A percentile compares a stretch with the other conserved stretches of the same genome.
These are phyloP conservation scores for Melanotaenia trifasciata DNA, from an alignment of 2,797 vertebrate species.

Conservation along the genomic window DNA sequence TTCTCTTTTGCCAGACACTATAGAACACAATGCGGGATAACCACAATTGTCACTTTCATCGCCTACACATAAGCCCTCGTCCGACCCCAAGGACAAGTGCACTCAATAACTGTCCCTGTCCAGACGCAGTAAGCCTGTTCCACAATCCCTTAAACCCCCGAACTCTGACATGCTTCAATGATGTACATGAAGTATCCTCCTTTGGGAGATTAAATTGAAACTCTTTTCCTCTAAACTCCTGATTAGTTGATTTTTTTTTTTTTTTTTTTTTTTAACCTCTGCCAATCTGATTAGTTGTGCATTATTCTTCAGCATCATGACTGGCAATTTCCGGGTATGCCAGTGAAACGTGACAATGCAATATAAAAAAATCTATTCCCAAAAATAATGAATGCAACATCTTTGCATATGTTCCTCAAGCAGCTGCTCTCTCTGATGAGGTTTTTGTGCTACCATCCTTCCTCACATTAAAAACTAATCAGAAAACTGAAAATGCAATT, in stretches of 20 bases:
- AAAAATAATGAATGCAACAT: conserved; percentile 45
- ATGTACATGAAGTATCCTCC: conserved; percentile 78
- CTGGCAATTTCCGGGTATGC: conserved; percentile 57
- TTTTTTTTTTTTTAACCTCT: conserved; percentile 37
- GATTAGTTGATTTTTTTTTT: conserved; percentile 68
- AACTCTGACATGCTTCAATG: conserved; percentile 81
- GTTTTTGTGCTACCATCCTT: conserved; percentile 18
- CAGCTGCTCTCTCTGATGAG: conserved; percentile 43
- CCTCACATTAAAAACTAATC: conserved; percentile 45
- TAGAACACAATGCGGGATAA: conserved; percentile 63
- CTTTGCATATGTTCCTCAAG: conserved; percentile 36
- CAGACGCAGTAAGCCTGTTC: conserved; percentile 79
- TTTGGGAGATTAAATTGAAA: conserved; percentile 79
- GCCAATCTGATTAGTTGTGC: conserved; percentile 66
- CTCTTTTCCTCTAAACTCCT: conserved; percentile 73
- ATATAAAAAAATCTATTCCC: conserved; percentile 49
- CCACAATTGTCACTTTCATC: conserved; percentile 72
- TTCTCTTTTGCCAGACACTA: conserved; percentile 40
- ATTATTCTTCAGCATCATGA: conserved; percentile 56
- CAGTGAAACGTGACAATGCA: conserved; percentile 59
- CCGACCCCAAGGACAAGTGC: conserved; percentile 83
- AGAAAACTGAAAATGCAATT: conserved; percentile 28
- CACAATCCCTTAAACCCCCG: conserved; percentile 82
- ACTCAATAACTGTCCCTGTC: conserved; percentile 84
- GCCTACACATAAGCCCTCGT: conserved; percentile 75